These are phyloP conservation scores for Meteorus colon DNA, from an alignment of 2,888 invertebrate species.

Conservation along the genomic window DNA sequence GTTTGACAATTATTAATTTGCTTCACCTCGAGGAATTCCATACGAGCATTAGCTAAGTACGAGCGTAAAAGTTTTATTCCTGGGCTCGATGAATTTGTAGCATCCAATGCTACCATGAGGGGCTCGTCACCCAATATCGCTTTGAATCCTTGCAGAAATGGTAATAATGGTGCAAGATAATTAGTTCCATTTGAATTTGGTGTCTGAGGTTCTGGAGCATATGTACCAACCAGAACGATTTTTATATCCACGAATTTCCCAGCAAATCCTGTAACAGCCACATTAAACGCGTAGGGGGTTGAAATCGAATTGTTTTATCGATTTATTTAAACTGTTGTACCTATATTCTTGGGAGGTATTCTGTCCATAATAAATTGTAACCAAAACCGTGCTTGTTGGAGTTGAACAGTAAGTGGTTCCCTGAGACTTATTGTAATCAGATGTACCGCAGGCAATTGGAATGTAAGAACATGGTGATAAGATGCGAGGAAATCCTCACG, in stretches of 20 bases:
- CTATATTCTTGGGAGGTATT: slow-evolving; percentile 77
- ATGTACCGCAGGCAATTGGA: slow-evolving; percentile 75
- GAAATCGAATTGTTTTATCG: no score
- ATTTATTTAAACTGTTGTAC: slow-evolving; percentile 63
- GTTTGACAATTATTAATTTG: slow-evolving; percentile 27
- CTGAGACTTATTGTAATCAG: slow-evolving; percentile 81
- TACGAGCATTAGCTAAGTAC: slow-evolving; percentile 66
- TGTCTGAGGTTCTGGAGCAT: slow-evolving; percentile 68
- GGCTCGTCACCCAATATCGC: slow-evolving; percentile 69
- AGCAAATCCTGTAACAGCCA: slow-evolving; percentile 63
- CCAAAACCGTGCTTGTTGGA: slow-evolving; percentile 83
- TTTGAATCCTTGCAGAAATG: slow-evolving; percentile 68
- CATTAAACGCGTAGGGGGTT: not conserved
- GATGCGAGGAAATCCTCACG: slow-evolving; percentile 82
- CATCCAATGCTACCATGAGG: slow-evolving; percentile 69
- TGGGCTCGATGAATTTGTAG: slow-evolving; percentile 71
- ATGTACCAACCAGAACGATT: slow-evolving; percentile 71
- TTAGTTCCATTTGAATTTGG: slow-evolving; percentile 65
- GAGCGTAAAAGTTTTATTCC: slow-evolving; percentile 69
- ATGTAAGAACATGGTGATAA: slow-evolving; percentile 82
- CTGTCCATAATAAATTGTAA: slow-evolving; percentile 82
- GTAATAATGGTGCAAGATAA: slow-evolving; percentile 66
- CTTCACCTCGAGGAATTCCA: slow-evolving; percentile 70
- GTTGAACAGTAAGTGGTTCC: slow-evolving; percentile 80
- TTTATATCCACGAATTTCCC: slow-evolving; percentile 68